These are phyloP conservation scores for Amiota mariae DNA, from an alignment of 2,888 invertebrate genomes.

Conservation along the genomic window DNA sequence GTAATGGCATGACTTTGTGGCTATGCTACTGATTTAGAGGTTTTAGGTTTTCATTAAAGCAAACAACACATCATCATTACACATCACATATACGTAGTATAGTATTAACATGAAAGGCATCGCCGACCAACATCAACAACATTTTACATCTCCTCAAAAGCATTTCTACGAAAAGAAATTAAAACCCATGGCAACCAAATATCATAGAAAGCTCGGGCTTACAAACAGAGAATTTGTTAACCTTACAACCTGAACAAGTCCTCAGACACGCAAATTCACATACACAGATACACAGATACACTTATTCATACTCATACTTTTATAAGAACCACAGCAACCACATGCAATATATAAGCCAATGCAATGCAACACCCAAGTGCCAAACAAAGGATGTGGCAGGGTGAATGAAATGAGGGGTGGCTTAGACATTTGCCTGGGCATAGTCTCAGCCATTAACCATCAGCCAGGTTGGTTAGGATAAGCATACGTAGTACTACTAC, in stretches of 20 bases:
- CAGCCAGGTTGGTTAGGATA: too few species aligned
- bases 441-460: slow-evolving; percentile 4
- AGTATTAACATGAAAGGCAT: slow-evolving; percentile 7
- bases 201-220: background rate
- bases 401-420: too few species aligned
- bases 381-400: slow-evolving; percentile 23
- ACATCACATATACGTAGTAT: too few species aligned
- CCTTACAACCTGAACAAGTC: slow-evolving; percentile 3
- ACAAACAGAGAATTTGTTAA: slow-evolving; percentile 12
- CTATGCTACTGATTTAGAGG: background rate
- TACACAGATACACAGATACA: background rate
- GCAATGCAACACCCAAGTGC: slow-evolving; percentile 47
- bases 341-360: slow-evolving; percentile 55
- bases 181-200: slow-evolving; percentile 5
- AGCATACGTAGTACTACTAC: background rate
- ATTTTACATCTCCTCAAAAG: background rate
- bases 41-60: slow-evolving; percentile 1
- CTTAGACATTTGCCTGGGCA: too few species aligned
- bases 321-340: slow-evolving; percentile 50
- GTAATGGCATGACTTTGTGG: too few species aligned
- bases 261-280: background rate
- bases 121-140: background rate
- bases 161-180: background rate
- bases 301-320: background rate
- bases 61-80: background rate